phyloP scores from a whole-genome alignment of 2,113 vertebrate species.

The Etheostoma spectabile region DNA sequence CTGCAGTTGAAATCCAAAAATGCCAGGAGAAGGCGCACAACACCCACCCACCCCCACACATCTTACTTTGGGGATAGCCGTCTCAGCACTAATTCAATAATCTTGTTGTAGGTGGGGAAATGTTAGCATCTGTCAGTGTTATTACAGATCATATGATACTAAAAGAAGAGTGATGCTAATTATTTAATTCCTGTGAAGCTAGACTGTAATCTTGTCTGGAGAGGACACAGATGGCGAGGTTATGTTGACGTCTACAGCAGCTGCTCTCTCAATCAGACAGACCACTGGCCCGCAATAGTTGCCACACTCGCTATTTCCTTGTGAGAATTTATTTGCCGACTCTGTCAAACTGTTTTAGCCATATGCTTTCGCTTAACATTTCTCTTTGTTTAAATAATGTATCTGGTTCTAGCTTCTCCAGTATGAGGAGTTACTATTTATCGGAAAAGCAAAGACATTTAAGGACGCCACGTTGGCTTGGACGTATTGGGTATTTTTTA shows the following conservation, averaged over 20 bases:
- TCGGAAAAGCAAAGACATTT: neutral
- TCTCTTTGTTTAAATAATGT: no score
- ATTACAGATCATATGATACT: conserved; percentile 53
- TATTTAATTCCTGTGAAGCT: conserved; percentile 62
- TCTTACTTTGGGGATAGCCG: conserved; percentile 16
- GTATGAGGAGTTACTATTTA: neutral
- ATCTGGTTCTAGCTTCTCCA: neutral
- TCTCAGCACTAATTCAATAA: conserved; percentile 41
- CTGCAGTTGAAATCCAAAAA: conserved; percentile 9
- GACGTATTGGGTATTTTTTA: neutral
- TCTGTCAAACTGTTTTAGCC: neutral
- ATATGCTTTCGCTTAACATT: neutral
- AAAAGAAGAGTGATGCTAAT: conserved; percentile 59
- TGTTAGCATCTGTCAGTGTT: conserved; percentile 56
- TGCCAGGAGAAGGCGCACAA: neutral
- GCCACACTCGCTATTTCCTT: conserved; percentile 16
- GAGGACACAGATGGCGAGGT: conserved; percentile 67
- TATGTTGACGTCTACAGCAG: conserved; percentile 56
- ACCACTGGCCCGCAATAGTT: conserved; percentile 37
- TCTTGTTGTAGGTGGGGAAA: conserved; percentile 47
- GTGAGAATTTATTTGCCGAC: conserved; percentile 27
- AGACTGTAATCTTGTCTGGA: conserved; percentile 45
- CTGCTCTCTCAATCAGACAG: conserved; percentile 60
- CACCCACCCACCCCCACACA: no score
- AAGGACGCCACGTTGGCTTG: neutral